These are phyloP conservation scores for Syngnathoides biaculeatus DNA, from an alignment of 2,113 vertebrate species.

Conservation along the genomic window DNA sequence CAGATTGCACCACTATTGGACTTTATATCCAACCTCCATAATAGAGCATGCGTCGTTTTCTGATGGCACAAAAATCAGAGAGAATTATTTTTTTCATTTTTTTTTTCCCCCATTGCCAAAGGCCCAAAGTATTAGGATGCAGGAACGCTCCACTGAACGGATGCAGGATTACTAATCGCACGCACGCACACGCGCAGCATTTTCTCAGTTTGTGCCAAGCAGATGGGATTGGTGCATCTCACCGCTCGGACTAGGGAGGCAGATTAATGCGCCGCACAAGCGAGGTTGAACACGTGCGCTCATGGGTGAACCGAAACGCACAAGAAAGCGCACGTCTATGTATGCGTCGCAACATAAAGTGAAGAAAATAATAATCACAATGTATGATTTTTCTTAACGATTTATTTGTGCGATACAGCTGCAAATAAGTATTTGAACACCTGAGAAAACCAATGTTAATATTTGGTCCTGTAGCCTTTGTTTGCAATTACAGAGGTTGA, in stretches of 20 bases:
- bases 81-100: conserved; percentile 1
- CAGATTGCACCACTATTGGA: conserved; percentile 7
- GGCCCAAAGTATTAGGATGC: conserved; percentile 20
- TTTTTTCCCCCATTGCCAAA: conserved; percentile 1
- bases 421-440: too few species aligned
- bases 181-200: conserved; percentile 3
- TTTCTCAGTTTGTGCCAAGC: conserved; percentile 45
- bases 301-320: conserved; percentile 28
- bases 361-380: too few species aligned
- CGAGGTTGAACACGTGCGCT: conserved; percentile 38
- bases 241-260: conserved; percentile 44
- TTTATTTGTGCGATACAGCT: too few species aligned
- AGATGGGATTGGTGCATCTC: conserved; percentile 58
- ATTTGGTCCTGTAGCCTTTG: too few species aligned
- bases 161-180: conserved; percentile 39
- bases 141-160: conserved; percentile 23
- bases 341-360: not conserved
- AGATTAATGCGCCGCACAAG: conserved; percentile 40
- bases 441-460: too few species aligned
- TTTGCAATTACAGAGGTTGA: too few species aligned
- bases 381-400: too few species aligned
- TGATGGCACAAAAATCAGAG: conserved; percentile 20
- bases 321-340: not conserved
- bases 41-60: conserved; percentile 8
- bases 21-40: conserved; percentile 5